Evolutionary conservation across 2,797 vertebrate species (phyloP).

Genomic region (Anableps anableps): DNA sequence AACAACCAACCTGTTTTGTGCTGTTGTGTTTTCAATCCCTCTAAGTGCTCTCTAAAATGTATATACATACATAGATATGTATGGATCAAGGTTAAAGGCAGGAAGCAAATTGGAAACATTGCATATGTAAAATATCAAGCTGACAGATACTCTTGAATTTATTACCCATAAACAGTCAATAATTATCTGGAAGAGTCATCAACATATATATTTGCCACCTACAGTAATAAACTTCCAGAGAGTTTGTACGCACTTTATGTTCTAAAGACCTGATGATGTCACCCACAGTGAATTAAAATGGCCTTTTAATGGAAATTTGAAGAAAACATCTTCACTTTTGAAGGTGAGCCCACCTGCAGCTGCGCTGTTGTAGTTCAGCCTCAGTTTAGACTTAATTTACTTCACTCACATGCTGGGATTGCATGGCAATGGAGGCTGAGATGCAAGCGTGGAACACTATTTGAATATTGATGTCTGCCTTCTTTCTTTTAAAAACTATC

Average conservation of each 20-base stretch:
- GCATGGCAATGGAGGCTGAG: constrained; percentile 18
- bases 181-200: background rate
- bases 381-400: constrained; percentile 30
- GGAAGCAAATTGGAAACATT: background rate
- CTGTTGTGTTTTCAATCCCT: constrained; percentile 1
- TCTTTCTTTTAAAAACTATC: constrained; percentile 25
- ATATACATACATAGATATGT: background rate
- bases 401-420: constrained; percentile 29
- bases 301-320: constrained; percentile 8
- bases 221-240: constrained; percentile 7
- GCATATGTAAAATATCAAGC: background rate
- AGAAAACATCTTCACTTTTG: constrained; percentile 7
- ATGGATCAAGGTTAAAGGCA: constrained; percentile 2
- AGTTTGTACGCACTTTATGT: background rate
- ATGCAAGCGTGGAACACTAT: constrained; percentile 13
- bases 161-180: background rate
- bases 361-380: constrained; percentile 23
- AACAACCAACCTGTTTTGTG: constrained; percentile 40
- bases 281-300: constrained; percentile 8
- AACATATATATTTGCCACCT: background rate
- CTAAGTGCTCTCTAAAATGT: constrained; percentile 34
- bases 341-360: constrained; percentile 31
- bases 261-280: constrained; percentile 13
- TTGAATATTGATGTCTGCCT: constrained; percentile 29
- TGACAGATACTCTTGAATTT: constrained; percentile 7